Base-by-base conservation (phyloP, 2,113 vertebrate genomes). In the Zootoca vivipara region DNA sequence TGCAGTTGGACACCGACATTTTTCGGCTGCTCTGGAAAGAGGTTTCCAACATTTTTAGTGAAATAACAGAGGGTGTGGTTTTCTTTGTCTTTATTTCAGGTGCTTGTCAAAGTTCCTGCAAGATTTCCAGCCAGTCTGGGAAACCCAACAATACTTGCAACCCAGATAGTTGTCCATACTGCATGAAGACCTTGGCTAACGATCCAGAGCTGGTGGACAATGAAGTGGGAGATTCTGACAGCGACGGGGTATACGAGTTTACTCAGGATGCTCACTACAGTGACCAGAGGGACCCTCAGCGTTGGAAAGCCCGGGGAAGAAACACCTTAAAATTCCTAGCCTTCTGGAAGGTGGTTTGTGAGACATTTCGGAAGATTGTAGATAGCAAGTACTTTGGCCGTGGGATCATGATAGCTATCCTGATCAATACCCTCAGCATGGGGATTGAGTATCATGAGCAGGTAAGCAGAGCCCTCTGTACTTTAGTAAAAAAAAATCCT, bases 351-450 rank as follows among this genome's bases (percentile, higher is more conserved):
- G 92, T 99, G 90, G 97, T 99, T 93, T 99, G 98, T 0, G 98
- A 99, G 90, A 99, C 99, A 0, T 99, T 99, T 93, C 96, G 94
- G 62, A 99, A 99, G 95, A 99, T 99, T 0, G 99, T 99, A 89
- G 99, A 99, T 95, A 99, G 99, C 98, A 99, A 99, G 87, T 99
- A 99, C 93, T 99, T 99, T 1, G 98, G 98, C 58, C 97, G 98
- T 28, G 99, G 99, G 69, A 99, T 99, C 95, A 99, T 99, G 99
- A 98, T 99, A 10, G 99, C 99, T 87, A 99, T 99, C 92, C 97
- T 99, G 87, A 99, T 99, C 92, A 99, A 99, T 84, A 99, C 99
- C 0, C 98, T 99, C 89, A 99, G 99, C 97, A 99, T 99, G 99
- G 99, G 99, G 56, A 99, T 99, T 0, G 99, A 99, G 93, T 99